Percentiles rank a stretch among this genome's conserved stretches.
Conservation (phyloP, 2,797 vertebrate species). For the Pangasius mekongensis region DNA sequence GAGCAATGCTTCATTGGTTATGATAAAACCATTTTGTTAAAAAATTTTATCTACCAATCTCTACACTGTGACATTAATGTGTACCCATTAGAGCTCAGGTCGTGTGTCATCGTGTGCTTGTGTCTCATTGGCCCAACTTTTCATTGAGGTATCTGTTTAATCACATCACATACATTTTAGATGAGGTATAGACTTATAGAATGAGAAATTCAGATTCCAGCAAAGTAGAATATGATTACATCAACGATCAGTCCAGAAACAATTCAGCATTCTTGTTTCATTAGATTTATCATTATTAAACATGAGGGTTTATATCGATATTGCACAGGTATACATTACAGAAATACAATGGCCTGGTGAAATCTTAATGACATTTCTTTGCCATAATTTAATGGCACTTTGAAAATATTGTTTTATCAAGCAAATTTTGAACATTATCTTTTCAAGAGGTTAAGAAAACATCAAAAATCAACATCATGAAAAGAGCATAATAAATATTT, state of each 20-base stretch:
- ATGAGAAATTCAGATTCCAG: neutral
- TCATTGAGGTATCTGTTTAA: neutral
- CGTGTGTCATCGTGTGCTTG: neutral
- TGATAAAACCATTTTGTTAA: neutral
- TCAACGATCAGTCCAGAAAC: neutral
- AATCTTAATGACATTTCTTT: conserved; percentile 28
- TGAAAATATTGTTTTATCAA: conserved; percentile 35
- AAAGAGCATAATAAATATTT: conserved; percentile 45
- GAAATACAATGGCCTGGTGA: conserved; percentile 7
- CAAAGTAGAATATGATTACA: neutral
- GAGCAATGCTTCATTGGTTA: conserved; percentile 18
- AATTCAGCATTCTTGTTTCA: neutral
- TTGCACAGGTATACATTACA: neutral
- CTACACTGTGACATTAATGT: conserved; percentile 10
- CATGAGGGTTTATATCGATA: neutral
- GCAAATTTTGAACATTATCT: conserved; percentile 28
- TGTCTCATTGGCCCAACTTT: neutral
- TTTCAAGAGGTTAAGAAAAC: conserved; percentile 30
- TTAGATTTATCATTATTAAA: neutral
- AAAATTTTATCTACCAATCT: conserved; percentile 5
- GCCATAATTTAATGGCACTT: conserved; percentile 41
- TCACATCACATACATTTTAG: neutral
- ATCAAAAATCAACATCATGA: conserved; percentile 38
- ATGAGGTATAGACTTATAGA: neutral
- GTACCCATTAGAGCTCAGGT: conserved; percentile 10